These are phyloP conservation scores for Micrasema minimum DNA, from an alignment of 1,140 invertebrate genomes.

Conservation along the genomic window DNA sequence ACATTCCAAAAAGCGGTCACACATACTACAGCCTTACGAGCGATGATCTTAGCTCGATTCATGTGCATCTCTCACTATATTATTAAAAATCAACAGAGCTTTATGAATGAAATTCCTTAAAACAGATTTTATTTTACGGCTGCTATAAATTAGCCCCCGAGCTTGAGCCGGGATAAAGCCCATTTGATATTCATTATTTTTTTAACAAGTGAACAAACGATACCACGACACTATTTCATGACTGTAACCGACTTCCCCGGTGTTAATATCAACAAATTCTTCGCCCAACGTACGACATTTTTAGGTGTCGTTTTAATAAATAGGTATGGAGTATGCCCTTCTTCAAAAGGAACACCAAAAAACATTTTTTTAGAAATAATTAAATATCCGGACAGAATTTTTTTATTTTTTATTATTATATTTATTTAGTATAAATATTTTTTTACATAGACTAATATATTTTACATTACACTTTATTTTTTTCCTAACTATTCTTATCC, in stretches of 20 bases:
- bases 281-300: conserved; percentile 19
- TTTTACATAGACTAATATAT: no score
- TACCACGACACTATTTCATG: conserved; percentile 65
- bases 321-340: neutral
- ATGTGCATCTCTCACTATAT: conserved; percentile 36
- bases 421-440: no score
- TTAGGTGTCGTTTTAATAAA: conserved; percentile 24
- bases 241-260: conserved; percentile 63
- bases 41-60: conserved; percentile 6
- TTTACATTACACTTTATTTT: no score
- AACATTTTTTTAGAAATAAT: no score
- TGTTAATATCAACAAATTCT: conserved; percentile 67
- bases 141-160: conserved; percentile 66
- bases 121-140: conserved; percentile 66
- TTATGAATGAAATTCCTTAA: conserved; percentile 68
- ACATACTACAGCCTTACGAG: neutral
- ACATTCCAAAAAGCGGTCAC: neutral
- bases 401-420: no score
- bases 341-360: no score
- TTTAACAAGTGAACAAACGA: conserved; percentile 68
- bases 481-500: no score
- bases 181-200: conserved; percentile 69
- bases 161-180: conserved; percentile 66
- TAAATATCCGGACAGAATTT: no score
- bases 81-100: conserved; percentile 51